Evolutionary conservation across 2,888 invertebrate genomes (phyloP).

Genomic region (Acanthosoma haemorrhoidale): DNA sequence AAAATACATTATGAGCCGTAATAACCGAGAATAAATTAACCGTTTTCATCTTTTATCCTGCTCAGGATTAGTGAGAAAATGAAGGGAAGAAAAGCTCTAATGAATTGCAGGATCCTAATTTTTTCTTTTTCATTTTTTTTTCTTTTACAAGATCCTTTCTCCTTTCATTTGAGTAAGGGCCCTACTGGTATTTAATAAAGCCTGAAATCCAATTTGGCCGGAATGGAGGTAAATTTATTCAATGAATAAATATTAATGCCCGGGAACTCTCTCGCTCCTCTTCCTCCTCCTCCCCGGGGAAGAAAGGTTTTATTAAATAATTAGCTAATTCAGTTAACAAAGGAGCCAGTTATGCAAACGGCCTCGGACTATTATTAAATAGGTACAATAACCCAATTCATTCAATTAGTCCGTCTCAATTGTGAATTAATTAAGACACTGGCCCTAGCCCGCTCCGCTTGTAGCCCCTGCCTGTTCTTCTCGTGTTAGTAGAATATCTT

Average conservation of each 20-base stretch:
- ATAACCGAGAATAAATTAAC: constrained; percentile 5
- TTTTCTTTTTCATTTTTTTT: not conserved
- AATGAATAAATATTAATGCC: constrained; percentile 19
- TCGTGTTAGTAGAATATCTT: not conserved
- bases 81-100: constrained; percentile 7
- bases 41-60: constrained; percentile 1
- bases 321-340: constrained; percentile 16
- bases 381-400: constrained; percentile 29
- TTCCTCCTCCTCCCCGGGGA: not conserved
- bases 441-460: not conserved
- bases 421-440: constrained; percentile 17
- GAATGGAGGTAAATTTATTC: constrained; percentile 19
- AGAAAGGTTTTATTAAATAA: constrained; percentile 20
- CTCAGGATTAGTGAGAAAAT: constrained; percentile 4
- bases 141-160: not conserved
- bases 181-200: constrained; percentile 4
- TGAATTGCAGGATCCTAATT: not conserved
- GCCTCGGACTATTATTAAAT: constrained; percentile 24
- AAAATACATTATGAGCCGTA: not conserved
- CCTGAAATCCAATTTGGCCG: constrained; percentile 2
- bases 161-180: not conserved
- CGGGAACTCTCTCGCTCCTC: not conserved
- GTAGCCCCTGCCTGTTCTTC: too few species aligned
- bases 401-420: constrained; percentile 6
- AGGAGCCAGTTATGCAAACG: constrained; percentile 23